Conservation (phyloP, 2,113 vertebrate species). For the Sphaerodactylus townsendi region DNA sequence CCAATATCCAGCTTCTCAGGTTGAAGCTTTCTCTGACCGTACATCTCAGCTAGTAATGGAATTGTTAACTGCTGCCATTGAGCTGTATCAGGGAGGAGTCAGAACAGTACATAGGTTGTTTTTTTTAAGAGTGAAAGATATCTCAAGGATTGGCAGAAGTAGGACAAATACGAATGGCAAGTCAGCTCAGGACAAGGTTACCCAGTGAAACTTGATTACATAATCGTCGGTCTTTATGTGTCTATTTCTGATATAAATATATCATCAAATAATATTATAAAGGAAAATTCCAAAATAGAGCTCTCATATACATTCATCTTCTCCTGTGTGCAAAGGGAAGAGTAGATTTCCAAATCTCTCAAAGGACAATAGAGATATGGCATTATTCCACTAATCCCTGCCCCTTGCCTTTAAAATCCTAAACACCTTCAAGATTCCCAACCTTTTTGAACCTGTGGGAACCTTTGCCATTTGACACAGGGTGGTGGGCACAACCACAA, state of each 20-base stretch:
- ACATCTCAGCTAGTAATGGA: not conserved
- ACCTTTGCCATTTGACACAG: no score
- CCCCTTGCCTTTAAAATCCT: not conserved
- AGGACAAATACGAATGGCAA: not conserved
- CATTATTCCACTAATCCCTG: not conserved
- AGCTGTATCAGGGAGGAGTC: not conserved
- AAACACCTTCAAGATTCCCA: not conserved
- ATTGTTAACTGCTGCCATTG: not conserved
- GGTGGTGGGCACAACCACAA: no score
- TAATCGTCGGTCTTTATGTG: not conserved
- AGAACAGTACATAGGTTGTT: not conserved
- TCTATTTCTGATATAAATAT: conserved; percentile 1
- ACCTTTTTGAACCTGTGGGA: no score
- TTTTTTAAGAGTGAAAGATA: not conserved
- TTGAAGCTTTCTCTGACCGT: not conserved
- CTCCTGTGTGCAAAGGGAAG: not conserved
- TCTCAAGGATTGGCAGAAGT: not conserved
- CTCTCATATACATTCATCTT: not conserved
- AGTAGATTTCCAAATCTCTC: not conserved
- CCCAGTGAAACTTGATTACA: not conserved
- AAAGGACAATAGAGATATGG: not conserved
- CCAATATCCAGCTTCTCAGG: not conserved
- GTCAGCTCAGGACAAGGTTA: not conserved
- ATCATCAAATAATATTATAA: not conserved
- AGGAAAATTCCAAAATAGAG: not conserved